Evolutionary conservation across 2,113 vertebrate genomes (phyloP), one percentile per base, ranked within the genome.

Genomic region (Ptychochromis oligacanthus): DNA sequence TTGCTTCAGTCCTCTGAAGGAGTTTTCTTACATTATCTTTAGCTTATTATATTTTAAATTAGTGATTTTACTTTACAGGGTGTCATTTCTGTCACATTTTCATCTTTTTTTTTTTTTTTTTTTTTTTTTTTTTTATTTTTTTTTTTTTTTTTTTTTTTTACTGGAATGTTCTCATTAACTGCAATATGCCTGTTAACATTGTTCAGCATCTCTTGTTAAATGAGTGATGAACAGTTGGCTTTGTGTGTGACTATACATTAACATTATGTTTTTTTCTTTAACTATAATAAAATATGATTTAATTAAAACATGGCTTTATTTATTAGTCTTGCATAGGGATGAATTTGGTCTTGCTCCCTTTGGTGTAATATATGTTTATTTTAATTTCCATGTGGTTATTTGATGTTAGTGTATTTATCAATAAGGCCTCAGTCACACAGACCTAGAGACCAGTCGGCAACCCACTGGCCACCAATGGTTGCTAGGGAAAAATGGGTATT

Each of bases 221-320:
- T 20, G 79, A 86, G 43, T 72, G 81, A 49, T 81, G 65, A 64
- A 84, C 38, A 61, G 54, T 85, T 17, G 18, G 9, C 65, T 67
- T 17, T 78, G 26, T 90, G 85, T 91, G 89, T 86, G 80, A 67
- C 64, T 82, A 64, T 70, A 86, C 78, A 74, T 90, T 80, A 59
- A 81, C 40, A 67, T 34, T 81, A 57, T 91, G 72, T 76, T 81
- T 76, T 64, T 90, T 84, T 79, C 36, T 88, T 90, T 81, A 58
- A 70, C 61, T 70, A 87, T 87, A 90, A 91, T 93, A 91, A 92
- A 92, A 87, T 54, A 88, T 75, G 22, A 83, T 90, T 91, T 90
- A 65, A 89, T 79, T 88, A 85, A 82, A 87, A 89, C 26, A 52
- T 2, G n/a, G 4, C 28, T 74, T 64, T 17, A 7, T 70, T 83